These are phyloP conservation scores for Pithys albifrons DNA, from an alignment of 2,113 vertebrate genomes.

Conservation along the genomic window DNA sequence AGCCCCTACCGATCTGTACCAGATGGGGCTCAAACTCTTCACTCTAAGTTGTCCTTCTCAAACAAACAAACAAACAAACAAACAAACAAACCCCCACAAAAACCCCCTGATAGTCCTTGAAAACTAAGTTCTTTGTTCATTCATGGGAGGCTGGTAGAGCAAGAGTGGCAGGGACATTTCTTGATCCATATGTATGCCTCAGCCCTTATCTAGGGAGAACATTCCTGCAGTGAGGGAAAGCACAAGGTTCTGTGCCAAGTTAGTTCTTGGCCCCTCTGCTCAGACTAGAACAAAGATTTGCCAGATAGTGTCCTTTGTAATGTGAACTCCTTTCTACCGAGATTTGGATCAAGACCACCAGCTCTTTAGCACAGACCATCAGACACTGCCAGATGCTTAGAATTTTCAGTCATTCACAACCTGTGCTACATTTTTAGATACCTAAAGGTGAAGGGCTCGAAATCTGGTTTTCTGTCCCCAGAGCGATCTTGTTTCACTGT, in stretches of 20 bases:
- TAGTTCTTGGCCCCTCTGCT: constrained; percentile 15
- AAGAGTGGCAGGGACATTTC: background rate
- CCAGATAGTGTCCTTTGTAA: constrained; percentile 57
- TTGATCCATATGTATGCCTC: background rate
- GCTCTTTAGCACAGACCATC: constrained; percentile 61
- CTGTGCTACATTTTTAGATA: constrained; percentile 36
- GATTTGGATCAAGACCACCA: constrained; percentile 60
- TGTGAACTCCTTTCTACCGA: constrained; percentile 59
- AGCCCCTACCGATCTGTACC: constrained; percentile 36
- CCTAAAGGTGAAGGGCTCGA: constrained; percentile 5
- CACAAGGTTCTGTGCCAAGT: constrained; percentile 41
- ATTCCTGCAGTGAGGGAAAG: background rate
- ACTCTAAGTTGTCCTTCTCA: background rate
- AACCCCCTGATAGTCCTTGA: background rate
- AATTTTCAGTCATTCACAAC: constrained; percentile 49
- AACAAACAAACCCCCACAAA: no score
- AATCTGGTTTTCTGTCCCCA: constrained; percentile 1
- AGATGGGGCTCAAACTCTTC: constrained; percentile 51
- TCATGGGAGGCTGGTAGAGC: background rate
- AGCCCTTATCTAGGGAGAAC: background rate
- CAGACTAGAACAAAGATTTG: constrained; percentile 56
- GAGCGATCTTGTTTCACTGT: constrained; percentile 36
- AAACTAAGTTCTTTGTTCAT: constrained; percentile 19
- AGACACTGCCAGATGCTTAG: constrained; percentile 61
- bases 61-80: no score